Conservation (phyloP, 2,113 vertebrate genomes). For the Sander vitreus region DNA sequence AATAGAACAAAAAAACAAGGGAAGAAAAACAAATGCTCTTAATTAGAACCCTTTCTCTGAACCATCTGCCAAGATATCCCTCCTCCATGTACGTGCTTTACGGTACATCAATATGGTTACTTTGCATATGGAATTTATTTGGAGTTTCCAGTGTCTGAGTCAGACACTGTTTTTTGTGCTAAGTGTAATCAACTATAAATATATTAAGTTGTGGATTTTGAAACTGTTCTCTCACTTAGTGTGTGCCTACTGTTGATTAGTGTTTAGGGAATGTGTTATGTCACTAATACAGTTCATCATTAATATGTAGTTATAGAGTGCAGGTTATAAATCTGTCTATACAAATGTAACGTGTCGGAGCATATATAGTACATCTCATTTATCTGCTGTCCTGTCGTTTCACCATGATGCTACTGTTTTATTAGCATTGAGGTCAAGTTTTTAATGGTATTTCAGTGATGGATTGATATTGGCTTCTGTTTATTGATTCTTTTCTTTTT, state of each 20-base stretch:
- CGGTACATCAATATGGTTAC: background rate
- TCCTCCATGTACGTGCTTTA: background rate
- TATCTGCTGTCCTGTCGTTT: conserved; percentile 2
- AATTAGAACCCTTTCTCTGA: conserved; percentile 29
- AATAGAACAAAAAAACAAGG: conserved; percentile 28
- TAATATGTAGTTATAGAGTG: conserved; percentile 20
- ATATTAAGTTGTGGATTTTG: background rate
- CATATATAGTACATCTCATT: conserved; percentile 2
- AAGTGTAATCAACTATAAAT: conserved; percentile 2
- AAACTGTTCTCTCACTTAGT: background rate
- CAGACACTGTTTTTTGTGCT: conserved; percentile 3
- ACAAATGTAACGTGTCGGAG: background rate
- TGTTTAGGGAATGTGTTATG: conserved; percentile 13
- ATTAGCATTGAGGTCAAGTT: conserved; percentile 39
- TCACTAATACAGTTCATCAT: background rate
- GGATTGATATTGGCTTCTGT: conserved; percentile 51
- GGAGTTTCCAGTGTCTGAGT: background rate
- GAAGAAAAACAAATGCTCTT: conserved; percentile 34
- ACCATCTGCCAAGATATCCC: background rate
- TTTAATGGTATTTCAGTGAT: conserved; percentile 42
- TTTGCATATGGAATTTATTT: conserved; percentile 7
- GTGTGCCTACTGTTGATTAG: background rate
- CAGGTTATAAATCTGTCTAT: conserved; percentile 34
- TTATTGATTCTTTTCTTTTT: conserved; percentile 63
- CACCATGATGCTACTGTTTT: conserved; percentile 22